Evolutionary conservation across 2,113 vertebrate species (phyloP), one percentile per base, ranked within the genome.

Genomic region (Epinephelus lanceolatus): DNA sequence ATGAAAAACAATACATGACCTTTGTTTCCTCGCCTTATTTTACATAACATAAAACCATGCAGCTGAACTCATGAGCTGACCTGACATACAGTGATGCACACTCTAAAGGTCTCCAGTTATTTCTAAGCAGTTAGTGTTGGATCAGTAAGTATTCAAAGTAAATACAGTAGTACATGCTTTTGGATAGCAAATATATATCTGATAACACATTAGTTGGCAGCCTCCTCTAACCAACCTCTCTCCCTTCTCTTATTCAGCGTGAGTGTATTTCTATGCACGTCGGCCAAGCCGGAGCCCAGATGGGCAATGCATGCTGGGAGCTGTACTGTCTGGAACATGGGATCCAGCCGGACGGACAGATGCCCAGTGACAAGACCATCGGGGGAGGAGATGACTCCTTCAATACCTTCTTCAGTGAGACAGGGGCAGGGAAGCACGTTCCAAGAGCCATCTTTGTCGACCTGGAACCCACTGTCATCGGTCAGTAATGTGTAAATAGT

Each of bases 251-350:
- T 37, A 5, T 74, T 21, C 59, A 95, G 95, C 95, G 94, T 88
- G 95, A 95, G 86, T 95, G 95, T 94, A 96, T 96, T 88, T 96
- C 95, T 40, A 94, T 96, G 93, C 95, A 96, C 25, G 95, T 96
- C 47, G 97, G 97, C 88, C 98, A 99, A 94, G 97, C 97, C 19
- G 97, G 98, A 0, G 91, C 96, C 91, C 97, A 99, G 95, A 97
- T 97, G 94, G 97, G 97, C 75, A 97, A 97, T 11, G 96, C 97
- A 65, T 98, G 97, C 82, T 99, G 97, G 97, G 97, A 99, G 86
- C 95, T 99, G 59, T 95, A 96, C 78, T 96, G 95, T 17, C 88
- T 96, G 82, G 95, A 96, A 55, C 95, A 95, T 68, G 95, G 95
- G 42, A 95, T 96, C 68, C 95, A 96, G 89, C 95, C 95, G 7